These are phyloP conservation scores for Pleuronectes platessa DNA, from an alignment of 2,113 vertebrate genomes.

Conservation along the genomic window DNA sequence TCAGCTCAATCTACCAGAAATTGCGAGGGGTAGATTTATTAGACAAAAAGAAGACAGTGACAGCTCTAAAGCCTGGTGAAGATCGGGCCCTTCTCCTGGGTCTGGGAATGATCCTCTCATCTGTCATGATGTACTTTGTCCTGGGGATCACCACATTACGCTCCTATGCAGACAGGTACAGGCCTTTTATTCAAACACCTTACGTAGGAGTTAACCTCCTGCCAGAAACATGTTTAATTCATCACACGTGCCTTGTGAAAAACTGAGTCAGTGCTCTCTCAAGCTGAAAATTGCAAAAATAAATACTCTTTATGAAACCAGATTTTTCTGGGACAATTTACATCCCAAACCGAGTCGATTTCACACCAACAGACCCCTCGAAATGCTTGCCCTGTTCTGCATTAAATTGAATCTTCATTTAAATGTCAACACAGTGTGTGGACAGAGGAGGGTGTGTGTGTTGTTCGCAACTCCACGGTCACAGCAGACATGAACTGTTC, in stretches of 20 bases:
- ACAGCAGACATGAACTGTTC: constrained; percentile 91
- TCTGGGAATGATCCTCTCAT: constrained; percentile 93
- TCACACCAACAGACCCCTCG: neutral
- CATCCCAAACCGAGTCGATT: constrained; percentile 10
- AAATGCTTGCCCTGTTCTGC: constrained; percentile 11
- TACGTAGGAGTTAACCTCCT: constrained; percentile 8
- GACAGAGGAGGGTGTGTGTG: constrained; percentile 92
- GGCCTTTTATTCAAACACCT: neutral
- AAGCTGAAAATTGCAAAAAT: constrained; percentile 36
- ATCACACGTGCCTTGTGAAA: constrained; percentile 39
- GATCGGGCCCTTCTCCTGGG: constrained; percentile 93
- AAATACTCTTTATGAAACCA: constrained; percentile 22
- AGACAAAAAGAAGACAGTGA: constrained; percentile 95
- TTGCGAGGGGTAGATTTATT: constrained; percentile 90
- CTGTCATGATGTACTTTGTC: constrained; percentile 96
- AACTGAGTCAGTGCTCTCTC: constrained; percentile 36
- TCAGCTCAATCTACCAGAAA: constrained; percentile 94
- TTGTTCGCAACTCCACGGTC: constrained; percentile 90
- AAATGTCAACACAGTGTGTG: constrained; percentile 84
- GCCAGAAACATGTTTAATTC: constrained; percentile 56
- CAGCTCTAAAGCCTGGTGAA: constrained; percentile 92
- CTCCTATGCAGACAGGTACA: constrained; percentile 91
- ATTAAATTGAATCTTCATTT: constrained; percentile 44
- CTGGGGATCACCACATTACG: constrained; percentile 92
- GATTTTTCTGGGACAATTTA: constrained; percentile 25